These are phyloP conservation scores for Sclerurus mexicanus DNA, from an alignment of 2,113 vertebrate genomes.

Conservation along the genomic window DNA sequence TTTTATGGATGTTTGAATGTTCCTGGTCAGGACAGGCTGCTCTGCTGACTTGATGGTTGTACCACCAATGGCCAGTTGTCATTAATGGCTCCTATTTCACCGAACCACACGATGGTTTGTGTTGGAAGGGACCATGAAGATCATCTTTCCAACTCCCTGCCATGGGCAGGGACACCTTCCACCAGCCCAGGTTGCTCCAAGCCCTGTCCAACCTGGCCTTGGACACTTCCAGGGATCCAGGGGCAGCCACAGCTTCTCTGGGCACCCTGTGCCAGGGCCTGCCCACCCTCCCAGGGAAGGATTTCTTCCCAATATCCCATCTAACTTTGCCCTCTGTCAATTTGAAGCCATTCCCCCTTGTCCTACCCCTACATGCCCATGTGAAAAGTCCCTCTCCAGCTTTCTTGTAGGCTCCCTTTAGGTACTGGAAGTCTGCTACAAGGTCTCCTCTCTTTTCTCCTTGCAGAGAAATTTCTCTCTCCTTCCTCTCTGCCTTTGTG, in stretches of 20 bases:
- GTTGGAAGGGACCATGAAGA: not conserved
- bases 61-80: not conserved
- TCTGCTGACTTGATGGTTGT: not conserved
- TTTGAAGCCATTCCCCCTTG: not conserved
- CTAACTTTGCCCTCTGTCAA: fast-evolving
- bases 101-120: not conserved
- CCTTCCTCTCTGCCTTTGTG: not conserved
- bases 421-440: not conserved
- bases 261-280: fast-evolving
- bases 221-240: not conserved
- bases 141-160: fast-evolving
- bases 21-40: not conserved
- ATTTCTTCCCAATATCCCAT: not conserved
- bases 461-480: not conserved
- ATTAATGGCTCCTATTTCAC: not conserved
- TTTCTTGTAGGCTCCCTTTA: not conserved
- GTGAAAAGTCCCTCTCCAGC: not conserved
- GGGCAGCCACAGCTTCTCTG: not conserved
- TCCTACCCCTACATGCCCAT: not conserved
- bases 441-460: not conserved
- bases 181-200: not conserved
- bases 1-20: not conserved
- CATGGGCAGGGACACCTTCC: not conserved
- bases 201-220: not conserved
- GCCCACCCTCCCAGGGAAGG: not conserved